Evolutionary conservation across 53 echinoderm and acorn worm genomes (phyloP).

Genomic region (Patiria pectinifera): DNA sequence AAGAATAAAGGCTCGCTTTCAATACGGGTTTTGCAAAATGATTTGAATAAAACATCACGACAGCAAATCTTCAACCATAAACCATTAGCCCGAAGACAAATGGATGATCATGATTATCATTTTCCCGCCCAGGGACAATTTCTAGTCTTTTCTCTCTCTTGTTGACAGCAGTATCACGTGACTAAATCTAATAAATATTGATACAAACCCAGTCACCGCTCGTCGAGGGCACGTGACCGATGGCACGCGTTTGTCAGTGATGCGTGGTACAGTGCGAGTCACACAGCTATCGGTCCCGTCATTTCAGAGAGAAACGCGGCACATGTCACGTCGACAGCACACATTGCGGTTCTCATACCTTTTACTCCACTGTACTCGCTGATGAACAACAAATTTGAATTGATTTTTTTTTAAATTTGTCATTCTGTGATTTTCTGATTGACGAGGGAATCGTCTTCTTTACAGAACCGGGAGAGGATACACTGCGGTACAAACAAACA

Average conservation of each 20-base stretch:
- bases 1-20: no score
- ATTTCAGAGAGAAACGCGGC: neutral
- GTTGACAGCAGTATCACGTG: neutral
- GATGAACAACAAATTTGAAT: neutral
- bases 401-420: neutral
- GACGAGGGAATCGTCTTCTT: neutral
- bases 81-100: neutral
- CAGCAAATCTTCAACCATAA: no score
- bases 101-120: neutral
- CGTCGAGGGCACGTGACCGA: slow-evolving; percentile 23
- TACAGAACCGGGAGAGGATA: neutral
- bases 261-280: neutral
- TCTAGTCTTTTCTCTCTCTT: neutral
- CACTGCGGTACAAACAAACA: neutral
- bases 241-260: slow-evolving; percentile 28
- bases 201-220: slow-evolving; percentile 1
- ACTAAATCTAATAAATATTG: slow-evolving; percentile 25
- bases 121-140: neutral
- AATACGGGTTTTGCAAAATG: no score
- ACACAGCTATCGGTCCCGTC: neutral
- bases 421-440: neutral
- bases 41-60: no score
- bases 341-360: neutral
- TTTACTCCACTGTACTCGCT: neutral
- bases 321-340: neutral